Base-by-base conservation (phyloP, 2,113 vertebrate genomes). In the Spilogale gracilis region DNA sequence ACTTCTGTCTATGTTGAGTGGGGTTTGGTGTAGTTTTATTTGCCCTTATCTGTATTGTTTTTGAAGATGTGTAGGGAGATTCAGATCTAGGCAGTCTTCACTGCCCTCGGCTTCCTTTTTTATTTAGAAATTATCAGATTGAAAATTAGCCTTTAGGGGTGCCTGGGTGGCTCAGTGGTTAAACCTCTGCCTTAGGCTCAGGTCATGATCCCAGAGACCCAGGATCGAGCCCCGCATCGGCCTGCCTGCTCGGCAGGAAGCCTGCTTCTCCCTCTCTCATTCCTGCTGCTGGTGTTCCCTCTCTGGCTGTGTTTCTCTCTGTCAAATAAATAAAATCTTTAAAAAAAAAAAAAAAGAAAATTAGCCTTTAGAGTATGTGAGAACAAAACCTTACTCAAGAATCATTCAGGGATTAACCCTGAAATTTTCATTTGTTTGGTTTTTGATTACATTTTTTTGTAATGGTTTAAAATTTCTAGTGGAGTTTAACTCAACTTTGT, bases 371-470 rank as follows among this genome's bases (percentile, higher is more conserved):
- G 45, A 74, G 9, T 25, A 23, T 20, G 3, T 73, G 17, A 48
- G 52, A 54, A 9, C 9, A 61, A 73, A 69, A 81, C 67, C 50
- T 65, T 65, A 80, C 16, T 84, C 79, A 20, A 65, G 23, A 48
- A 73, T 63, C 48, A 65, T 50, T 90, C n/a, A 74, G 0, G 13
- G 14, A 5, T 58, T 81, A 60, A 81, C 32, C 14, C 52, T 96
- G 14, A 80, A 93, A 80, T 58, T 90, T 93, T 80, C 25, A 74
- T 74, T 90, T 50, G 67, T 93, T 89, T 74, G 85, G 32, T 65
- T 74, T 73, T 3, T 79, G 80, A 63, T 50, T 90, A 67, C 18
- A 50, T 89, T 60, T 93, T 93, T 94, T 87, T 32, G 11, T 60
- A 76, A 8, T 88, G 58, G 61, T 58, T 94, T 96, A 82, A 45